These are phyloP conservation scores for Poicephalus gulielmi DNA, from an alignment of 2,113 vertebrate genomes.

Conservation along the genomic window DNA sequence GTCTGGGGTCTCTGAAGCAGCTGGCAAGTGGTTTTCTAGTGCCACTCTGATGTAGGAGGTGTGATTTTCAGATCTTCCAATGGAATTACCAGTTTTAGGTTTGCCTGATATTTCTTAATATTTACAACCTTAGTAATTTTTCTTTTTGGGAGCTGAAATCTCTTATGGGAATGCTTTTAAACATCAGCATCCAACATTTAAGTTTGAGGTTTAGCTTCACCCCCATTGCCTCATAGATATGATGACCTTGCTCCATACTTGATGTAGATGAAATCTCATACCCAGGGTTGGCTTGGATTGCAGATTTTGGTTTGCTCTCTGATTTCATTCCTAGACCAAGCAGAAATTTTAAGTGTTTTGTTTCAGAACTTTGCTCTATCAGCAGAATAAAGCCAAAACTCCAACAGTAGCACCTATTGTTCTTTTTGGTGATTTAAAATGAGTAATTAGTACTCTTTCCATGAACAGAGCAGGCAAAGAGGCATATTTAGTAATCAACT, in stretches of 20 bases:
- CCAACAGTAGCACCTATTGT: background rate
- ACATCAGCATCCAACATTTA: background rate
- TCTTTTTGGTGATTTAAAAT: background rate
- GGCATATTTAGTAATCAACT: background rate
- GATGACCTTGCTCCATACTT: background rate
- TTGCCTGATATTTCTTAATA: background rate
- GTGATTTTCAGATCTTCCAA: background rate
- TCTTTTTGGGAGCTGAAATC: background rate
- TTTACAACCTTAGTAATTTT: background rate
- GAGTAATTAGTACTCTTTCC: background rate
- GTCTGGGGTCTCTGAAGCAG: background rate
- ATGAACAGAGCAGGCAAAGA: background rate
- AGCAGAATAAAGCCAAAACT: background rate
- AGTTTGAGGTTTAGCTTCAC: background rate
- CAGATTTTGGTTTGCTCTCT: background rate
- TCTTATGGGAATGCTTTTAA: background rate
- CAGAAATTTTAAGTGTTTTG: background rate
- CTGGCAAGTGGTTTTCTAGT: background rate
- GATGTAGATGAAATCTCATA: background rate
- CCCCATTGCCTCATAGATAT: no score
- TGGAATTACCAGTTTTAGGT: background rate
- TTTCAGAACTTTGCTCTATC: background rate
- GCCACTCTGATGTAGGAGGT: background rate
- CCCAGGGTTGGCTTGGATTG: background rate
- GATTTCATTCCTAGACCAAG: background rate